Evolutionary conservation across 2,888 invertebrate species (phyloP).

Genomic region (Trichopria drosophilae): DNA sequence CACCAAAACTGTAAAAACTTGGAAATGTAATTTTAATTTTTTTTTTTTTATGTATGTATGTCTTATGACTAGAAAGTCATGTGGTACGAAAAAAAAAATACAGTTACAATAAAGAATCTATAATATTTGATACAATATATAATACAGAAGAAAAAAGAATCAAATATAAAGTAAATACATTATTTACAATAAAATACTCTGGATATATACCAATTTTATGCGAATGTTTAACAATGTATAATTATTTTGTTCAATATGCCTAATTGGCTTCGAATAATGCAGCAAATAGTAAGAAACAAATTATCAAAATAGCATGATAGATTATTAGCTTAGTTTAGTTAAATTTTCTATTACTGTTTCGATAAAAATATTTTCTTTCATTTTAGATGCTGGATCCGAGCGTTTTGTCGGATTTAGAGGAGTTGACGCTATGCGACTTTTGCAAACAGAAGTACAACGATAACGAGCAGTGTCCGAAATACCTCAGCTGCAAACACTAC

Average conservation of each 20-base stretch:
- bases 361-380: conserved; percentile 14
- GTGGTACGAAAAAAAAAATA: too few relatives aligned
- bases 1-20: too few relatives aligned
- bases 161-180: too few relatives aligned
- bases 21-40: background rate
- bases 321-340: too few relatives aligned
- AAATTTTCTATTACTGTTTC: too few relatives aligned
- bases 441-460: conserved; percentile 78
- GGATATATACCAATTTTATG: background rate
- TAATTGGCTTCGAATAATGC: background rate
- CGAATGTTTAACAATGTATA: background rate
- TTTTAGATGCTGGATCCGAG: conserved; percentile 64
- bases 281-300: background rate
- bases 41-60: background rate
- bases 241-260: background rate
- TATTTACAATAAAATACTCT: background rate
- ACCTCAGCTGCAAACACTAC: conserved; percentile 76
- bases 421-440: conserved; percentile 74
- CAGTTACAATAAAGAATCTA: too few relatives aligned
- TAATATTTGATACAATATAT: too few relatives aligned
- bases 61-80: too few relatives aligned
- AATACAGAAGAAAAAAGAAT: too few relatives aligned
- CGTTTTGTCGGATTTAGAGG: conserved; percentile 71
- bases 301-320: too few relatives aligned
- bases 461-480: conserved; percentile 71